Percentiles rank a stretch among this genome's conserved stretches.
Evolutionary conservation across 2,797 vertebrate genomes (phyloP).

Genomic region (Chlorospingus flavigularis): DNA sequence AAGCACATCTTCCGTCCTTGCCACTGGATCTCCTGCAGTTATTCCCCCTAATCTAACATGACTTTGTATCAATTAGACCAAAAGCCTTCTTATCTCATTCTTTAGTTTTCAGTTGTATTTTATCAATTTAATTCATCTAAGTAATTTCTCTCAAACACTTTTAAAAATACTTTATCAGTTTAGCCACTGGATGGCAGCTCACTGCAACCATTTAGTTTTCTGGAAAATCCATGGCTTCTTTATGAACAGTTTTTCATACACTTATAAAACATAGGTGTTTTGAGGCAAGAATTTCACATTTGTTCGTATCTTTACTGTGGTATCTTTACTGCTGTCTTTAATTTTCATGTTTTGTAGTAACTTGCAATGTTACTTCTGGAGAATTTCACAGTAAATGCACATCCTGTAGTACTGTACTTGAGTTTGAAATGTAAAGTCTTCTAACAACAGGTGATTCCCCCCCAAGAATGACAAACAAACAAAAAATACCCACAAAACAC

Average conservation of each 20-base stretch:
- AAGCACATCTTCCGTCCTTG: background rate
- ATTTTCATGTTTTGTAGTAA: background rate
- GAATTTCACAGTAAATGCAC: background rate
- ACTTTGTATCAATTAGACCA: background rate
- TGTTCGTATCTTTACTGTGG: background rate
- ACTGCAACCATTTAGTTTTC: background rate
- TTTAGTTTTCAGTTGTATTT: background rate
- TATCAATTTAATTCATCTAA: background rate
- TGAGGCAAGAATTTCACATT: background rate
- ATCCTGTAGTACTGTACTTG: background rate
- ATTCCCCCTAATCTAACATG: background rate
- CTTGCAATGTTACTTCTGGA: background rate
- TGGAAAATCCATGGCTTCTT: background rate
- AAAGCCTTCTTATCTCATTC: background rate
- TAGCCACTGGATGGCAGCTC: background rate
- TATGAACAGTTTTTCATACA: background rate
- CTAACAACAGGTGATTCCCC: background rate
- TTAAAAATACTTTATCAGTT: background rate
- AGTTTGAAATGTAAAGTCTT: background rate
- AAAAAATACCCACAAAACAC: background rate
- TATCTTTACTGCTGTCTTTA: background rate
- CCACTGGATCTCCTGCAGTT: background rate
- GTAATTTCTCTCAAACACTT: background rate
- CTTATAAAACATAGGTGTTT: background rate
- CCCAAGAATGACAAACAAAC: background rate